Conservation (phyloP, 2,888 invertebrate species). For the Drosophila niveifrons region DNA sequence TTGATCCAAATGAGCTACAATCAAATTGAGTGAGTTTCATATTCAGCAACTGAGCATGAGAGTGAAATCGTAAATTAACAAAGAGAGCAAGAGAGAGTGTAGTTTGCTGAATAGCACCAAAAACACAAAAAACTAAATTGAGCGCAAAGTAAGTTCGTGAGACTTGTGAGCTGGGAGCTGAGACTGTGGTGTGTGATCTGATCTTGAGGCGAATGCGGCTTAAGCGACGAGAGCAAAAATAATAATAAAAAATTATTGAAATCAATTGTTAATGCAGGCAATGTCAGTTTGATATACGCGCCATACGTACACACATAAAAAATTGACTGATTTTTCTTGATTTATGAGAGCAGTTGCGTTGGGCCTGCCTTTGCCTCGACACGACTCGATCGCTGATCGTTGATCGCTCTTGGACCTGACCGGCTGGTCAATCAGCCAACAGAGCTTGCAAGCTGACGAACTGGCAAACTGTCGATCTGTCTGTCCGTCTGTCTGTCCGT, state of each 20-base stretch:
- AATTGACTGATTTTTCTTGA: constrained; percentile 80
- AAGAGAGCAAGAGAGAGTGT: constrained; percentile 1
- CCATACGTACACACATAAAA: constrained; percentile 55
- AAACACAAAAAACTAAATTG: constrained; percentile 32
- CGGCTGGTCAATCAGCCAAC: constrained; percentile 54
- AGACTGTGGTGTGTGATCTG: constrained; percentile 28
- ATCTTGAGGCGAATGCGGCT: constrained; percentile 38
- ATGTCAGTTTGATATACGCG: constrained; percentile 75
- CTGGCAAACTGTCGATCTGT: constrained; percentile 39
- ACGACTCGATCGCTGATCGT: constrained; percentile 37
- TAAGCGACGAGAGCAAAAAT: constrained; percentile 61
- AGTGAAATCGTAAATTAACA: not conserved
- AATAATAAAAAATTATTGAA: constrained; percentile 81
- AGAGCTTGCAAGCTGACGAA: constrained; percentile 16
- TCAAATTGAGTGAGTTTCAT: constrained; percentile 55
- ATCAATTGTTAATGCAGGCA: constrained; percentile 82
- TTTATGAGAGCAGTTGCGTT: constrained; percentile 70
- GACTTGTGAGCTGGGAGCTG: constrained; percentile 21
- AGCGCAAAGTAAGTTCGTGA: constrained; percentile 38
- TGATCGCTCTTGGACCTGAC: constrained; percentile 42
- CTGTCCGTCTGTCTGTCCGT: not conserved
- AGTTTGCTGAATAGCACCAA: constrained; percentile 48
- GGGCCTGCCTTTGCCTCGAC: constrained; percentile 2
- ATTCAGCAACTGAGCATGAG: constrained; percentile 60
- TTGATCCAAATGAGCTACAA: constrained; percentile 42